A percentile compares a stretch with the other conserved stretches of the same genome.
Evolutionary conservation across 2,797 vertebrate species (phyloP).

Genomic region (Acanthurus leucopareius): DNA sequence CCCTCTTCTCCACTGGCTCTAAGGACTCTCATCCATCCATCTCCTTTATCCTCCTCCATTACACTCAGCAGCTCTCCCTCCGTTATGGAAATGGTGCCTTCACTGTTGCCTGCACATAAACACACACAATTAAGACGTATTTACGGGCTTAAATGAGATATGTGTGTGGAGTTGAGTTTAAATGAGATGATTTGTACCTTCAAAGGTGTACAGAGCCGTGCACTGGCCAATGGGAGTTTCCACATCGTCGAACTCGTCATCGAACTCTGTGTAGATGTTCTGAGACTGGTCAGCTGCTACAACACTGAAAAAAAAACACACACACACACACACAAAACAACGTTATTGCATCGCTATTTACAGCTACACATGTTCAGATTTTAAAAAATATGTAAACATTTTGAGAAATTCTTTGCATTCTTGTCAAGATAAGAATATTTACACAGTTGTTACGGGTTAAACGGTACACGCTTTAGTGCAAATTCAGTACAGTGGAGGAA

Average conservation of each 20-base stretch:
- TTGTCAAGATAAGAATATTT: background rate
- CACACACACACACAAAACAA: background rate
- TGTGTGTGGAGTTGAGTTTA: background rate
- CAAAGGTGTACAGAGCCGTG: slow-evolving; percentile 88
- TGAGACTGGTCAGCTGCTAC: slow-evolving; percentile 63
- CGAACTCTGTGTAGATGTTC: slow-evolving; percentile 86
- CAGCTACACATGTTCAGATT: background rate
- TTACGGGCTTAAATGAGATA: background rate
- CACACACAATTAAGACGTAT: slow-evolving; percentile 10
- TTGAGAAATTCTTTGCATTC: background rate
- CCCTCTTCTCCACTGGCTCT: slow-evolving; percentile 85
- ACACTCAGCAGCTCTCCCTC: slow-evolving; percentile 88
- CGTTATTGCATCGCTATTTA: background rate
- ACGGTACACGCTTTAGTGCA: background rate
- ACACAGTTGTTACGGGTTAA: background rate
- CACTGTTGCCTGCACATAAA: slow-evolving; percentile 83
- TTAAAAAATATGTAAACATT: too few relatives aligned
- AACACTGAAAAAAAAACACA: slow-evolving; percentile 66
- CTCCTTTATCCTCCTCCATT: slow-evolving; percentile 90
- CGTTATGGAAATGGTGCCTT: slow-evolving; percentile 88
- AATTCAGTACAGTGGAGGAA: background rate
- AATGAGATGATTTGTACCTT: slow-evolving; percentile 76
- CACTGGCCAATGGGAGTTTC: slow-evolving; percentile 86
- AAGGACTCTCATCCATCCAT: slow-evolving; percentile 91
- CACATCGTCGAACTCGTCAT: slow-evolving; percentile 89